Evolutionary conservation across 2,113 vertebrate genomes (phyloP).

Genomic region (Festucalex cinctus): DNA sequence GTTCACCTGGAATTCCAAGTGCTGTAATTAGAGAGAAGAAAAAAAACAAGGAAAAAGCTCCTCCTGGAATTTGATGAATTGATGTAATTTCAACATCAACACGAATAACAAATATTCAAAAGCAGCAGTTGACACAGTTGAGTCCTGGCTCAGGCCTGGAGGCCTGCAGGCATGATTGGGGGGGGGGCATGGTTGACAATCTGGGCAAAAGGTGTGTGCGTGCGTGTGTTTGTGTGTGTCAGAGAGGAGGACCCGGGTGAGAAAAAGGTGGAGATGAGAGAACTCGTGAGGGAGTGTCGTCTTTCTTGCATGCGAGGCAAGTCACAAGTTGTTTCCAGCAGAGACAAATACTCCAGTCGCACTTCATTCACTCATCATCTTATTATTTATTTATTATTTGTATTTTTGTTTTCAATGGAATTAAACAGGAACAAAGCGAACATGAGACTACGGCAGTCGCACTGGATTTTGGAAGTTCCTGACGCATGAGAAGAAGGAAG

Average conservation of each 20-base stretch:
- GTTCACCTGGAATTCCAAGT: neutral
- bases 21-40: neutral
- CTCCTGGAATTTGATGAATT: neutral
- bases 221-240: neutral
- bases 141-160: neutral
- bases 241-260: neutral
- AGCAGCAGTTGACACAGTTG: neutral
- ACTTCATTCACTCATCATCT: neutral
- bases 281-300: constrained; percentile 1
- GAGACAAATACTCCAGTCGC: neutral
- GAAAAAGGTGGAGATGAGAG: constrained; percentile 11
- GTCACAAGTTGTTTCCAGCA: neutral
- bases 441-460: neutral
- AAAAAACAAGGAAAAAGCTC: neutral
- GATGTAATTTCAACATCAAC: neutral
- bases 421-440: neutral
- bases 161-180: neutral
- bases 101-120: neutral
- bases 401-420: neutral
- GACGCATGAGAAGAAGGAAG: neutral
- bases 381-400: neutral
- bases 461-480: neutral
- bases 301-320: neutral
- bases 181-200: neutral
- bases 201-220: constrained; percentile 10